Base-by-base conservation (phyloP, 2,888 invertebrate species). In the Willowsia nigromaculata region DNA sequence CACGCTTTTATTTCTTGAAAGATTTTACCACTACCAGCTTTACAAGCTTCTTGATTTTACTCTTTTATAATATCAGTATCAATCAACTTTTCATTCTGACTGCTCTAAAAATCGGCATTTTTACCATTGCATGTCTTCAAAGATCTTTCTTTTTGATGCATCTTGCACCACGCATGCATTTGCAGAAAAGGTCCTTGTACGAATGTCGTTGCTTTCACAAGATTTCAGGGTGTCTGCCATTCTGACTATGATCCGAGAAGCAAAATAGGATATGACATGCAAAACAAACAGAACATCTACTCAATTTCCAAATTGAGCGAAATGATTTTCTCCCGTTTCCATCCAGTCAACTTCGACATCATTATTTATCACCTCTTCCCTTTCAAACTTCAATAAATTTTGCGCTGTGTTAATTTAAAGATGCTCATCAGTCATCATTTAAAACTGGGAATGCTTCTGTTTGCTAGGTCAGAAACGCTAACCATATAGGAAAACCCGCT, bases 301-400 rank as follows among this genome's bases (percentile, higher is more conserved):
- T 59, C 87, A 71, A 68, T 37, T 86, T 81, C 80, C 87, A 87
- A 87, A 87, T 56, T 27, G 33, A 87, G 87, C 30, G 27, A 81
- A 13, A 30, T n/a, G 43, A 50, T 33, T 86, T 37, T 86, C 47
- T 68, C 85, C 47, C 9, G 56, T 53, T 87, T 87, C 25, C 40
- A 87, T 78, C 80, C 78, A 86, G 85, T 6, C 27, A 43, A n/a
- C n/a, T 62, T 33, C 18, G 50, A n/a, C 25, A 78, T 47, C 30
- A 33, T 76, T 85, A 85, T 85, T 85, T 76, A 85, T 85, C 85
- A 59, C 76, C 40, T 59, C 53, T 85, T 59, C n/a, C 22, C 56
- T 18, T 6, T 56, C 22, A 53, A 18, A 7, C 9, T 62, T 15
- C 43, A 74, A 53, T 27, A 18, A 53, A 9, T 56, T 11, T n/a